Conservation (phyloP, 1,140 invertebrate species). For the Zaprionus nigranus region DNA sequence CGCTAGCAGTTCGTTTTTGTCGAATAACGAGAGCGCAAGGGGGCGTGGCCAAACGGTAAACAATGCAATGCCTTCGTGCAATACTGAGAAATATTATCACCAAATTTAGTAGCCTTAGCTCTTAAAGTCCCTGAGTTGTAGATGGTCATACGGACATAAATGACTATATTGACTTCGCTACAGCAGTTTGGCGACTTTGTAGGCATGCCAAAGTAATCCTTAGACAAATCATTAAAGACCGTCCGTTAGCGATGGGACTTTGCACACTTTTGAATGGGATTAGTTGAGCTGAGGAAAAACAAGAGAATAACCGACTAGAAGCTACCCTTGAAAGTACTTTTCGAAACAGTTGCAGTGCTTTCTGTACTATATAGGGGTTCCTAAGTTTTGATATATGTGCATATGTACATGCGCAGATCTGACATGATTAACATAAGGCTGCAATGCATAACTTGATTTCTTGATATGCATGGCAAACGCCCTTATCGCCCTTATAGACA, state of each 20-base stretch:
- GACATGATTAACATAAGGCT: constrained; percentile 30
- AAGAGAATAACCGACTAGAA: background rate
- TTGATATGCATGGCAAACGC: constrained; percentile 23
- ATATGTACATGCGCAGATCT: background rate
- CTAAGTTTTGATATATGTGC: background rate
- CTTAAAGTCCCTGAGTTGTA: too few species aligned
- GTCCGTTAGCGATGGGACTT: constrained; percentile 48
- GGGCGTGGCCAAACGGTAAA: too few species aligned
- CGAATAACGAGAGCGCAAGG: too few species aligned
- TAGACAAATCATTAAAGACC: constrained; percentile 59
- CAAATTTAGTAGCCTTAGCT: too few species aligned
- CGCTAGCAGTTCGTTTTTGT: too few species aligned
- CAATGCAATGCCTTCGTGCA: too few species aligned
- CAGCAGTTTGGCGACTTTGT: background rate
- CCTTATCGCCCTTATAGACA: constrained; percentile 15
- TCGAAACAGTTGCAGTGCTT: background rate
- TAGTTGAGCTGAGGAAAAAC: constrained; percentile 25
- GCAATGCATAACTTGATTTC: constrained; percentile 25
- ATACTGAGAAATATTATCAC: too few species aligned
- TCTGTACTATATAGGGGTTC: background rate
- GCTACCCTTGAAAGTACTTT: background rate
- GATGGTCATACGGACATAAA: too few species aligned
- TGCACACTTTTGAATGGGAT: constrained; percentile 67
- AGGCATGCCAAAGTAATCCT: constrained; percentile 63
- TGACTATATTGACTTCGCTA: too few species aligned